Conservation (phyloP, 2,888 invertebrate genomes). For the Diloba caeruleocephala region DNA sequence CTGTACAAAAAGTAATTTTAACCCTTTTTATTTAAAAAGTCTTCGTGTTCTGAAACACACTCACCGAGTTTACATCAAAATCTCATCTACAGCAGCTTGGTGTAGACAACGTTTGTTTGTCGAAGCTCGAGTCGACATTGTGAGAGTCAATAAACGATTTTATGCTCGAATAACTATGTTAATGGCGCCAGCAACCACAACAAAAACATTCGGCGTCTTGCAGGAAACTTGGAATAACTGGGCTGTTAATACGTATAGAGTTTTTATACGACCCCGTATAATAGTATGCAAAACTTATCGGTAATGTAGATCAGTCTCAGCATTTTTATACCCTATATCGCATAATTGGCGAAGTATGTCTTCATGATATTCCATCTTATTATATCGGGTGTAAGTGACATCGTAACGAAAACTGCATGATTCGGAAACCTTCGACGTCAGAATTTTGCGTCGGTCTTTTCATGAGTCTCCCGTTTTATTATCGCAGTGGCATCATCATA, state of each 20-base stretch:
- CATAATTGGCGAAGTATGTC: too few species aligned
- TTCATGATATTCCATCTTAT: too few species aligned
- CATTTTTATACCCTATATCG: neutral
- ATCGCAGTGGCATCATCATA: too few species aligned
- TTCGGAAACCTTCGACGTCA: too few species aligned
- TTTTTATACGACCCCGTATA: slow-evolving; percentile 20
- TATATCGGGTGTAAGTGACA: too few species aligned
- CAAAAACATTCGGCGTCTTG: slow-evolving; percentile 71
- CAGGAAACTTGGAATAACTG: slow-evolving; percentile 50
- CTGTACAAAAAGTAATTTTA: too few species aligned
- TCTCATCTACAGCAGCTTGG: slow-evolving; percentile 38
- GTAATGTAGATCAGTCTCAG: slow-evolving; percentile 11
- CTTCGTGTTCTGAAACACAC: slow-evolving; percentile 13
- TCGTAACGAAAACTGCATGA: too few species aligned
- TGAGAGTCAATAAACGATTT: slow-evolving; percentile 78
- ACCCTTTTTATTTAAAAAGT: neutral
- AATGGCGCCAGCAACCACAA: slow-evolving; percentile 70
- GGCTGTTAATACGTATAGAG: slow-evolving; percentile 34
- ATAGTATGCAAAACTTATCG: slow-evolving; percentile 26
- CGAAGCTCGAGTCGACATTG: slow-evolving; percentile 60
- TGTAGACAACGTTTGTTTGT: slow-evolving; percentile 53
- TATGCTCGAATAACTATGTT: slow-evolving; percentile 81
- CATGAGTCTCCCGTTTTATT: too few species aligned
- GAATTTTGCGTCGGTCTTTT: too few species aligned
- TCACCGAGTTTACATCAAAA: slow-evolving; percentile 38